Conservation (phyloP, 2,113 vertebrate species). For the Periophthalmodon schlosseri region DNA sequence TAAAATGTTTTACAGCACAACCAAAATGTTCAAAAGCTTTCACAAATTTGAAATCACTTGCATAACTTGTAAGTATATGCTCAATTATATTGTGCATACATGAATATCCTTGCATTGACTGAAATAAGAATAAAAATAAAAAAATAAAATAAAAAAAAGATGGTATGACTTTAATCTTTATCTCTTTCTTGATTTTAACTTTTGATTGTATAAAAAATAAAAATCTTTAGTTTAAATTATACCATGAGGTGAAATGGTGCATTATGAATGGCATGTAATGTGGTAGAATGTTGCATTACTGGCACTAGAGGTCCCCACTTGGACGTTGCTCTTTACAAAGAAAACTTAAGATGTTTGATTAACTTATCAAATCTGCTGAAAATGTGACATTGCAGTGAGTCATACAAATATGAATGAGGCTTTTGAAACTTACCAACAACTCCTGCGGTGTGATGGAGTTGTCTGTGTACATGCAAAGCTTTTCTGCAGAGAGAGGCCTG, state of each 20-base stretch:
- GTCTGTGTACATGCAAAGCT: slow-evolving; percentile 94
- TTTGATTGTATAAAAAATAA: not conserved
- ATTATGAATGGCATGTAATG: slow-evolving; percentile 2
- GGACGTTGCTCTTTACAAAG: slow-evolving; percentile 47
- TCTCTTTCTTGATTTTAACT: not conserved
- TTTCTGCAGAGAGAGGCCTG: slow-evolving; percentile 88
- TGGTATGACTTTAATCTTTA: not conserved
- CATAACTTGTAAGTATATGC: not conserved
- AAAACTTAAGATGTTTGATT: slow-evolving; percentile 59
- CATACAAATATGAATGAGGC: slow-evolving; percentile 19
- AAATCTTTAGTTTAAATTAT: not conserved
- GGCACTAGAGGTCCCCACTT: slow-evolving; percentile 80
- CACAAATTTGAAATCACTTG: not conserved
- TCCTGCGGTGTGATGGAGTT: slow-evolving; percentile 89
- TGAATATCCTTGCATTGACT: not conserved
- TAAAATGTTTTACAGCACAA: slow-evolving; percentile 32
- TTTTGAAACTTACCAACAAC: slow-evolving; percentile 83
- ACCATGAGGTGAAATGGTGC: not conserved
- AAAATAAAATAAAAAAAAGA: not conserved
- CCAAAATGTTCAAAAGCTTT: not conserved
- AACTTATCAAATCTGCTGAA: slow-evolving; percentile 41
- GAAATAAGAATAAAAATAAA: too few species aligned
- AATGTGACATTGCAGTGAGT: slow-evolving; percentile 31
- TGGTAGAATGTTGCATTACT: slow-evolving; percentile 67
- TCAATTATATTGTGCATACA: not conserved